phyloP scores from a whole-genome alignment of 2,797 vertebrate genomes.

The Clamator glandarius region DNA sequence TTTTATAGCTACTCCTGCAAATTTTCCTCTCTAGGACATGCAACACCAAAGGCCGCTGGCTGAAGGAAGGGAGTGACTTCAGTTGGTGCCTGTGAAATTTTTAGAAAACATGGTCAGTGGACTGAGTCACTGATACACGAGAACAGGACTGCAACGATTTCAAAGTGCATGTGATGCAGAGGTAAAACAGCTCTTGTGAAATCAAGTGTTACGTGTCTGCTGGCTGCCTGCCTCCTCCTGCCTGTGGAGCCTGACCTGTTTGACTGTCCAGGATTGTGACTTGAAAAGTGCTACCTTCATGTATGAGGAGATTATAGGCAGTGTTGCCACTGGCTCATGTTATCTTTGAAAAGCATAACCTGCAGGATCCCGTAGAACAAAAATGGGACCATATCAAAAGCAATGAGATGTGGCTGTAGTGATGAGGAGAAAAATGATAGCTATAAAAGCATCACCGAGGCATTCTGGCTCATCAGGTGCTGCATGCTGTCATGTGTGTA shows the following conservation, averaged over 20 bases:
- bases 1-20: background rate
- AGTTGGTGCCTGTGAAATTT: background rate
- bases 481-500: background rate
- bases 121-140: background rate
- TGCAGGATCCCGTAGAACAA: slow-evolving; percentile 38
- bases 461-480: background rate
- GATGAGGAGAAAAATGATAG: background rate
- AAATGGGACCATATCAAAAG: slow-evolving; percentile 12
- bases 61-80: background rate
- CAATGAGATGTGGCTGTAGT: slow-evolving; percentile 24
- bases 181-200: slow-evolving; percentile 7
- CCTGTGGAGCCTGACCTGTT: background rate
- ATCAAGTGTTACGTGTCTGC: background rate
- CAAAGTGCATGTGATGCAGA: background rate
- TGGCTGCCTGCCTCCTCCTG: background rate
- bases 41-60: background rate
- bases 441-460: background rate
- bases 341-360: slow-evolving; percentile 41
- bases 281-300: background rate
- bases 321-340: background rate
- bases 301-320: background rate
- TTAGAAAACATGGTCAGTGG: background rate
- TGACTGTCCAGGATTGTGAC: background rate
- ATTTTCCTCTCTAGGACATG: background rate
- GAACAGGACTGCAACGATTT: background rate